phyloP scores from a whole-genome alignment of 2,797 vertebrate species.

The Poecilia wingei region DNA sequence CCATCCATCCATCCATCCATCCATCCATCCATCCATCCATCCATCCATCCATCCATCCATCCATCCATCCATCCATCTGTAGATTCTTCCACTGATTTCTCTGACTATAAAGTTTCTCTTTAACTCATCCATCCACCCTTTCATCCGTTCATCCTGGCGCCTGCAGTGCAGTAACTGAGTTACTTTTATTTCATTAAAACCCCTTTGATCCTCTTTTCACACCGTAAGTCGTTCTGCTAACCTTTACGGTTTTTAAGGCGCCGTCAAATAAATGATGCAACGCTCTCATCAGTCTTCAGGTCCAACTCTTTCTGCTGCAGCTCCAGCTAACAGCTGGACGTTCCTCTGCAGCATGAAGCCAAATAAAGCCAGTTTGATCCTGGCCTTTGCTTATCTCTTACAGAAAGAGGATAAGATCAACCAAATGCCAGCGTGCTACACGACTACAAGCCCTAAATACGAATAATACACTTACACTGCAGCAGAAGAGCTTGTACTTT shows the following conservation, averaged over 20 bases:
- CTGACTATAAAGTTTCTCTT: too few species aligned
- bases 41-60: not conserved
- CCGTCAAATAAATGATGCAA: constrained; percentile 31
- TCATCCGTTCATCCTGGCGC: not conserved
- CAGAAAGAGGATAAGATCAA: constrained; percentile 52
- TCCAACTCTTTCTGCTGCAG: constrained; percentile 11
- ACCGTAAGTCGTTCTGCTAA: constrained; percentile 5
- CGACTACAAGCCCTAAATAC: constrained; percentile 20
- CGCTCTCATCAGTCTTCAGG: constrained; percentile 7
- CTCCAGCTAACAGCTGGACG: constrained; percentile 27
- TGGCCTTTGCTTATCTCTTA: constrained; percentile 20
- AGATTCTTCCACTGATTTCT: too few species aligned
- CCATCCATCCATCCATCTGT: too few species aligned
- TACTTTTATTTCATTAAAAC: constrained; percentile 18
- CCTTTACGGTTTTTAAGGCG: not conserved
- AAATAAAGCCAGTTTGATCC: constrained; percentile 26
- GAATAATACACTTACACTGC: constrained; percentile 28
- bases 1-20: too few species aligned
- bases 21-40: not conserved
- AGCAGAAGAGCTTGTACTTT: constrained; percentile 32
- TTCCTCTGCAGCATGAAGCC: constrained; percentile 17
- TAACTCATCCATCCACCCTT: too few species aligned
- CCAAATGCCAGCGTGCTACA: constrained; percentile 38
- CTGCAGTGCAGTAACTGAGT: not conserved
- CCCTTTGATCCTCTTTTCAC: constrained; percentile 9